phyloP scores from a whole-genome alignment of 2,797 vertebrate genomes.

The Danionella dracula region DNA sequence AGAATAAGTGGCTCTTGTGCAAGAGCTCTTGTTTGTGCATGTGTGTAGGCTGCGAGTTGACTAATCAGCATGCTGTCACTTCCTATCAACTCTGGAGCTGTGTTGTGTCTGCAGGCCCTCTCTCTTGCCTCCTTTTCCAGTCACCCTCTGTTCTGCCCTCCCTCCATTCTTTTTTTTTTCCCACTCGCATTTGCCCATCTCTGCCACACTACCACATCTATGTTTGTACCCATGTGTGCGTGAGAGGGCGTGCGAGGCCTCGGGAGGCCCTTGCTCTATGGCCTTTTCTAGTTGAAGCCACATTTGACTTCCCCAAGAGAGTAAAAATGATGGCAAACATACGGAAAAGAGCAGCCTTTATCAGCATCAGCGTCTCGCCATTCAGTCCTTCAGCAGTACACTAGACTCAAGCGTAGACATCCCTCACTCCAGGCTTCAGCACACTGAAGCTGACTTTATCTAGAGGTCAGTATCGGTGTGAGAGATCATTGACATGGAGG shows the following conservation, averaged over 20 bases:
- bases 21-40: conserved; percentile 33
- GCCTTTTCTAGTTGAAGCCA: conserved; percentile 55
- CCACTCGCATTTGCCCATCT: neutral
- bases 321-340: conserved; percentile 66
- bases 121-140: conserved; percentile 21
- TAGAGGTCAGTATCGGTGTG: neutral
- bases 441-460: conserved; percentile 38
- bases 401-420: conserved; percentile 19
- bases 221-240: conserved; percentile 14
- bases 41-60: conserved; percentile 67
- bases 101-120: conserved; percentile 63
- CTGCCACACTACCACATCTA: conserved; percentile 1
- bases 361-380: conserved; percentile 49
- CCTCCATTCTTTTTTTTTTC: neutral
- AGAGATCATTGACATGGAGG: neutral
- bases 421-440: neutral
- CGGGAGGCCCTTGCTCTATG: conserved; percentile 51
- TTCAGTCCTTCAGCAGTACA: conserved; percentile 13
- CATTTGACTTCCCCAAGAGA: conserved; percentile 50
- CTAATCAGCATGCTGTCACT: conserved; percentile 78
- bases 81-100: conserved; percentile 69
- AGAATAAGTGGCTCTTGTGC: conserved; percentile 42
- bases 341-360: conserved; percentile 59
- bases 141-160: conserved; percentile 32
- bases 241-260: conserved; percentile 44